Base-by-base conservation (phyloP, 2,113 vertebrate species). In the Nesospiza acunhae region DNA sequence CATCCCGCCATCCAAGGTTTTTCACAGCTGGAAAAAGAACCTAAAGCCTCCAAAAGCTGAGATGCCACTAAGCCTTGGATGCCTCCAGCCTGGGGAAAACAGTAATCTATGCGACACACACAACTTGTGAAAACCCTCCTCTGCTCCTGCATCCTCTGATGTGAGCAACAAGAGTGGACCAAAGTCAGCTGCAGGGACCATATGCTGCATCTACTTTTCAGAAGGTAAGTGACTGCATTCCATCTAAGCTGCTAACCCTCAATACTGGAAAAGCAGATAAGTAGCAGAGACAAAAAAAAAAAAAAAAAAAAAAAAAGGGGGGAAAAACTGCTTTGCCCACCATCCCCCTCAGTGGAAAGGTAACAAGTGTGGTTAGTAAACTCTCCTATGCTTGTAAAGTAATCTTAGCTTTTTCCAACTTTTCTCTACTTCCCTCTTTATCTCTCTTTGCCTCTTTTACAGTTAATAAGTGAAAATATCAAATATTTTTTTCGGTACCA, bases 401-500 rank as follows among this genome's bases (percentile, higher is more conserved):
- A 56, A 35, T 41, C 20, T 66, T 66, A n/a, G 24, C 6, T 49
- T 84, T 64, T 23, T 24, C 24, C 30, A 66, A 16, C 13, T 75
- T 67, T 85, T 41, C 12, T 49, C 13, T 49, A 35, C 24, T 66
- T 75, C 30, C 4, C 6, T 18, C 50, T 41, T 74, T 66, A 8
- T 49, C 30, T 47, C 24, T 60, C 30, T 41, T 50, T 49, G 13
- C 30, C 16, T 58, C 42, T 66, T n/a, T 26, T 75, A 56, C 50
- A 66, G 41, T 41, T 75, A 30, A 30, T 49, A 24, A 66, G 24
- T 30, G 15, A 47, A 63, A 44, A 44, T 20, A 60, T 12, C 2
- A 4, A 1, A 3, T 5, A 1, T 20, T 31, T 27, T 58, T 39
- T 41, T n/a, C n/a, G 0, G 6, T 56, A 49, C 16, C 15, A 66